phyloP scores from a whole-genome alignment of 2,888 invertebrate genomes.

The Diachrysia chrysitis region DNA sequence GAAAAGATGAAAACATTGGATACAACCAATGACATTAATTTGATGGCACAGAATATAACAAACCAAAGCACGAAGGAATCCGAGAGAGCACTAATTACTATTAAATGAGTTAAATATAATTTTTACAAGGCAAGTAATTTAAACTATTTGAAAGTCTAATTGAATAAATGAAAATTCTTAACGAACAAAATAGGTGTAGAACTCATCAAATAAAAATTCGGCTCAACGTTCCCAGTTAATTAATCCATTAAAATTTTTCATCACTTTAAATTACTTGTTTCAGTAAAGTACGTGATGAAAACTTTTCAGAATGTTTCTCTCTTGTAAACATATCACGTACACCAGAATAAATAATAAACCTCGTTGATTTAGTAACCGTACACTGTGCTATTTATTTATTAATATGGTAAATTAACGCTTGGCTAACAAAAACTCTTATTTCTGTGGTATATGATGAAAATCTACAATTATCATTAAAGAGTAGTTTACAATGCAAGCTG shows the following conservation, averaged over 20 bases:
- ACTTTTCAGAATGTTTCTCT: slow-evolving; percentile 66
- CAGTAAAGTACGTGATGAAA: slow-evolving; percentile 66
- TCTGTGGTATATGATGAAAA: slow-evolving; percentile 43
- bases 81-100: slow-evolving; percentile 31
- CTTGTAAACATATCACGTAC: slow-evolving; percentile 58
- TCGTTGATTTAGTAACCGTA: slow-evolving; percentile 43
- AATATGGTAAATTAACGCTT: slow-evolving; percentile 34
- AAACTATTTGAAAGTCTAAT: slow-evolving; percentile 54
- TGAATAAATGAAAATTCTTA: slow-evolving; percentile 64
- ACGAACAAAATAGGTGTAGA: slow-evolving; percentile 69
- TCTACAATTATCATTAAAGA: slow-evolving; percentile 60
- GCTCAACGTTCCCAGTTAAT: slow-evolving; percentile 76
- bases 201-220: slow-evolving; percentile 77
- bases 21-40: too few species aligned
- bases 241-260: slow-evolving; percentile 79
- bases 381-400: slow-evolving; percentile 43
- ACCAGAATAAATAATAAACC: slow-evolving; percentile 38
- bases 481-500: slow-evolving; percentile 59
- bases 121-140: slow-evolving; percentile 38
- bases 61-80: slow-evolving; percentile 6
- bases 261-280: slow-evolving; percentile 71
- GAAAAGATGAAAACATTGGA: too few species aligned
- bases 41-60: not conserved
- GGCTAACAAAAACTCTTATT: slow-evolving; percentile 43
- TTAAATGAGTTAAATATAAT: slow-evolving; percentile 48